Evolutionary conservation across 1,140 invertebrate genomes (phyloP).

Genomic region (Magallana angulata): DNA sequence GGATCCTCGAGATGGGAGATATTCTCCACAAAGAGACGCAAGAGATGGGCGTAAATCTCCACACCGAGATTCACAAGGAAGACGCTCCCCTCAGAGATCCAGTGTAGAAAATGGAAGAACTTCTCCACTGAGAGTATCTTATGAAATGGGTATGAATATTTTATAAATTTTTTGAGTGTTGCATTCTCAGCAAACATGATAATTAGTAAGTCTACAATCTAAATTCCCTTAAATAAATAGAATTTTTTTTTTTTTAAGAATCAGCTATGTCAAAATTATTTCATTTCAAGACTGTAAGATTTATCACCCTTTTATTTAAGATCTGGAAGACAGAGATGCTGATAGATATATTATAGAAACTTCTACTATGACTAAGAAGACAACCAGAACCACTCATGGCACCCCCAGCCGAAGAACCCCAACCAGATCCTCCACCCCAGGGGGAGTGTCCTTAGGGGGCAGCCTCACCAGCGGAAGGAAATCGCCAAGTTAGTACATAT

Average conservation of each 20-base stretch:
- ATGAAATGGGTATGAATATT: conserved; percentile 16
- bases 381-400: neutral
- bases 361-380: neutral
- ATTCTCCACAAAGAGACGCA: neutral
- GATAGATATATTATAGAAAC: conserved; percentile 28
- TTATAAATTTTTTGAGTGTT: too few relatives aligned
- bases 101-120: conserved; percentile 53
- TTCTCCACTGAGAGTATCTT: conserved; percentile 29
- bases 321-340: neutral
- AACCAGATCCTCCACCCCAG: conserved; percentile 39
- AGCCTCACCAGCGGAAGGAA: conserved; percentile 32
- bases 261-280: too few relatives aligned
- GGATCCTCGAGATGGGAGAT: neutral
- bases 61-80: neutral
- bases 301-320: conserved; percentile 13
- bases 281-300: conserved; percentile 13
- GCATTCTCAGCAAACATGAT: too few relatives aligned
- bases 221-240: neutral
- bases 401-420: conserved; percentile 26
- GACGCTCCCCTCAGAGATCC: neutral
- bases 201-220: too few relatives aligned
- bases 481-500: conserved; percentile 46
- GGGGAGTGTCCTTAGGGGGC: conserved; percentile 53
- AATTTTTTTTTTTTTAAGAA: neutral
- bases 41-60: conserved; percentile 7